A percentile compares a stretch with the other conserved stretches of the same genome.
Evolutionary conservation across 2,113 vertebrate genomes (phyloP).

Genomic region (Glaucomys volans): DNA sequence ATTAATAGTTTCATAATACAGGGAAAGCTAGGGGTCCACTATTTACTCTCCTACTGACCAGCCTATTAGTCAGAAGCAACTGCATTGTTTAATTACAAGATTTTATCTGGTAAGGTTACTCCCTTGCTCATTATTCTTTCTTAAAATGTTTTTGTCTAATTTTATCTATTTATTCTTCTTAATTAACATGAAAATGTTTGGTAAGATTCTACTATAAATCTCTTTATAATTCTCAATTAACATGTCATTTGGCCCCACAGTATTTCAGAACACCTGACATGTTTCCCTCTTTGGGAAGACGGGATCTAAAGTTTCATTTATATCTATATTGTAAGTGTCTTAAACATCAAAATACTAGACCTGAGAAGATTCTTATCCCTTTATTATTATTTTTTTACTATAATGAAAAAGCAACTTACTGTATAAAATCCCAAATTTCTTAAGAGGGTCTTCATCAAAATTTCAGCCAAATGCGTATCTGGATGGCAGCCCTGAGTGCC

Average conservation of each 20-base stretch:
- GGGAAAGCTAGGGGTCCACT: background rate
- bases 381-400: conserved; percentile 9
- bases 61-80: background rate
- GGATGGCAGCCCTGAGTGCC: conserved; percentile 90
- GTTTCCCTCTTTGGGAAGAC: background rate
- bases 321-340: background rate
- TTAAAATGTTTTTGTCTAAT: conserved; percentile 11
- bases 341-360: conserved; percentile 63
- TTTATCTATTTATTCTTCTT: conserved; percentile 47
- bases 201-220: conserved; percentile 58
- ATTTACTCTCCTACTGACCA: background rate
- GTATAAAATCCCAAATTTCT: conserved; percentile 99
- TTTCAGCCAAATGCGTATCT: conserved; percentile 98
- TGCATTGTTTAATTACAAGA: background rate
- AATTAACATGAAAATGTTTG: conserved; percentile 18
- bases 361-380: background rate
- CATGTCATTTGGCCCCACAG: background rate
- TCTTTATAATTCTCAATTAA: conserved; percentile 58
- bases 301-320: conserved; percentile 12
- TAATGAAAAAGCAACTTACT: conserved; percentile 86
- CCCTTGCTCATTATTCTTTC: conserved; percentile 19
- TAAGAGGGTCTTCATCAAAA: conserved; percentile 98
- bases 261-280: conserved; percentile 52
- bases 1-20: background rate
- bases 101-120: background rate